Evolutionary conservation across 2,888 invertebrate genomes (phyloP).

Genomic region (Cheilosia variabilis): DNA sequence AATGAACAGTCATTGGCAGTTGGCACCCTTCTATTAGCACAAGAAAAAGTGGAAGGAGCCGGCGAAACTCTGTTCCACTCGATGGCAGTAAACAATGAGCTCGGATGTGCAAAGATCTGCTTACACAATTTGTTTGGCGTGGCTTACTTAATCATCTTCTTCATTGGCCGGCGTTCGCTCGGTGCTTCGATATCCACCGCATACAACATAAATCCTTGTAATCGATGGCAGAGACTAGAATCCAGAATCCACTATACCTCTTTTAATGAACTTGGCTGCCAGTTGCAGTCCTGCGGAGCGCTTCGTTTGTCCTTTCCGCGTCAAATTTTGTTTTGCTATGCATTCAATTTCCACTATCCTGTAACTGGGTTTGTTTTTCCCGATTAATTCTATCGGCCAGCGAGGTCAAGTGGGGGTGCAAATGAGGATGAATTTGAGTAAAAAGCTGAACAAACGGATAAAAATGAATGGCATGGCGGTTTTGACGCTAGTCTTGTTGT

Average conservation of each 20-base stretch:
- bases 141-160: not conserved
- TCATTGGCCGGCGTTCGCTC: not conserved
- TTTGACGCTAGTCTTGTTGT: not conserved
- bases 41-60: not conserved
- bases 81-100: not conserved
- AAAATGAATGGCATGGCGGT: constrained; percentile 8
- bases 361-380: constrained; percentile 39
- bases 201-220: constrained; percentile 14
- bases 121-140: constrained; percentile 6
- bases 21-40: constrained; percentile 12
- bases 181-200: constrained; percentile 2
- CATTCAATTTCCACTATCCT: too few relatives aligned
- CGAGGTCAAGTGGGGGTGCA: constrained; percentile 1
- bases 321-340: too few relatives aligned
- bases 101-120: constrained; percentile 21
- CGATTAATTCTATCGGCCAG: constrained; percentile 53
- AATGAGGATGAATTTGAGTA: not conserved
- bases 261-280: too few relatives aligned
- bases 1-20: constrained; percentile 37
- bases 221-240: constrained; percentile 14
- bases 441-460: not conserved
- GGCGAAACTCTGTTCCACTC: not conserved
- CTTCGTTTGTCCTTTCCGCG: too few relatives aligned
- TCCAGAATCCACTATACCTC: too few relatives aligned
- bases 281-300: too few relatives aligned